Conservation (phyloP, 2,113 vertebrate genomes). For the Emberiza fucata region DNA sequence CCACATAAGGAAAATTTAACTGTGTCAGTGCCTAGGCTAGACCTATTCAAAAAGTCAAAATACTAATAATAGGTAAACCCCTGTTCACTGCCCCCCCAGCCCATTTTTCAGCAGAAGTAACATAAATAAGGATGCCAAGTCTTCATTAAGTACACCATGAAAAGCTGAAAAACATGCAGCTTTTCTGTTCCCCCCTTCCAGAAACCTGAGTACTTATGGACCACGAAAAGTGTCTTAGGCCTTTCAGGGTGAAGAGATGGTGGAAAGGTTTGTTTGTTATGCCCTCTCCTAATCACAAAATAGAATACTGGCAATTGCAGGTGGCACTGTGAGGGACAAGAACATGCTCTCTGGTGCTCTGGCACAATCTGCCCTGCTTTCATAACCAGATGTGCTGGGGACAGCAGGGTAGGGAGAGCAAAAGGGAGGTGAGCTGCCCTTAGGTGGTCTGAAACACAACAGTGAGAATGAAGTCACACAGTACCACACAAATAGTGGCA, state of each 20-base stretch:
- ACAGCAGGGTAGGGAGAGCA: neutral
- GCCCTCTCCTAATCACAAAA: neutral
- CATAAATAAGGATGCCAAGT: neutral
- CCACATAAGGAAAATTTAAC: neutral
- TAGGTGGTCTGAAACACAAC: neutral
- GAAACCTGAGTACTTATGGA: neutral
- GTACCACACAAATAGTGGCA: neutral
- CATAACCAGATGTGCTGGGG: neutral
- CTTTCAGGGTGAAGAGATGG: neutral
- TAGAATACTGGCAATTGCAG: neutral
- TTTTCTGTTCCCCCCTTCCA: neutral
- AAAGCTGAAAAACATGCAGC: neutral
- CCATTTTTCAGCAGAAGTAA: neutral
- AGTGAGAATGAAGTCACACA: neutral
- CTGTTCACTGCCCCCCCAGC: neutral
- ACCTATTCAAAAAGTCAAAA: neutral
- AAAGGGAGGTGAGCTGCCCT: neutral
- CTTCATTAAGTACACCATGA: neutral
- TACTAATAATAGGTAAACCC: neutral
- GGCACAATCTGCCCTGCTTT: neutral
- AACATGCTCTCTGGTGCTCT: accelerated
- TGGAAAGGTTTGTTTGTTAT: neutral
- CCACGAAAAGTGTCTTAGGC: neutral
- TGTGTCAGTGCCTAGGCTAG: neutral
- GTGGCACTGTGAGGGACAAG: neutral